These are phyloP conservation scores for Rhinogobio ventralis DNA, from an alignment of 2,797 vertebrate species.

Conservation along the genomic window DNA sequence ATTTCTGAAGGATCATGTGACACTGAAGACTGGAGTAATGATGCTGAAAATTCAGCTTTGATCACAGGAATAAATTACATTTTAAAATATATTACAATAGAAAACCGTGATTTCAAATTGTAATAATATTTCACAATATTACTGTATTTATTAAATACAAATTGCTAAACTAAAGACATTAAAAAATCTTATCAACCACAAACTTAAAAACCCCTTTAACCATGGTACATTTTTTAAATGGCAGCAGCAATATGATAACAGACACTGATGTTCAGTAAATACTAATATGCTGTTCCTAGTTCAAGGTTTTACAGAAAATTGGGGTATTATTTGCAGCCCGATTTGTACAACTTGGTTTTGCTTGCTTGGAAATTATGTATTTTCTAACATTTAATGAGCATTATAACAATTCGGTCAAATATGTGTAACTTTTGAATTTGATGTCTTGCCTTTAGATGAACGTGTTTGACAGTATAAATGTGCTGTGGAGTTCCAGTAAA, in stretches of 20 bases:
- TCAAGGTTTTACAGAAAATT: not conserved
- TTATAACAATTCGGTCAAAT: not conserved
- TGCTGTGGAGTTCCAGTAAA: conserved; percentile 4
- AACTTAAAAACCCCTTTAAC: not conserved
- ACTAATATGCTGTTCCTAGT: not conserved
- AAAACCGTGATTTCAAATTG: not conserved
- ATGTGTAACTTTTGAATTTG: conserved; percentile 11
- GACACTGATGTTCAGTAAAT: not conserved
- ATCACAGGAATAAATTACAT: too few species aligned
- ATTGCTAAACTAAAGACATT: not conserved
- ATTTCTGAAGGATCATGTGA: not conserved
- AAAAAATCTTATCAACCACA: too few species aligned
- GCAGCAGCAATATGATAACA: not conserved
- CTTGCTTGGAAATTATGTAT: not conserved
- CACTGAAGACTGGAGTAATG: not conserved
- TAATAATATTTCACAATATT: not conserved
- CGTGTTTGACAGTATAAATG: not conserved
- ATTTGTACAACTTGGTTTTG: not conserved
- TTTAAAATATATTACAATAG: too few species aligned
- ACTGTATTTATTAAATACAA: not conserved
- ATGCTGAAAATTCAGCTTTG: not conserved
- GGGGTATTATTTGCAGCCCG: not conserved
- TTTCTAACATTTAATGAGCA: not conserved
- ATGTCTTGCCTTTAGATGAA: conserved; percentile 7
- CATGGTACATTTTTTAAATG: not conserved